Conservation (phyloP, 2,797 vertebrate genomes). For the Pangasius djambal region DNA sequence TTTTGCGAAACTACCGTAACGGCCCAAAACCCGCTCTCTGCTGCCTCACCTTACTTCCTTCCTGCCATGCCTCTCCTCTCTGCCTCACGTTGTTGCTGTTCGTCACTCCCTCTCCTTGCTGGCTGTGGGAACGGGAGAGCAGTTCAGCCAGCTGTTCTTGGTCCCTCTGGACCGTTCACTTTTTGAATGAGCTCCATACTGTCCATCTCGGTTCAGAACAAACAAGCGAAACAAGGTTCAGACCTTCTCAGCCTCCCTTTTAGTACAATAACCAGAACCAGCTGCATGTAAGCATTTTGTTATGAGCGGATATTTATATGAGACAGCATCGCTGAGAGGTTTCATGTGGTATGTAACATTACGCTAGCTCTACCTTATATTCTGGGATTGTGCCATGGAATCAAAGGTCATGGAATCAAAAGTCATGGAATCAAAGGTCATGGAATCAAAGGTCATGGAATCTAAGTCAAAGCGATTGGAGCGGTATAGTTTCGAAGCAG, state of each 20-base stretch:
- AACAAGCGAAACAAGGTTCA: constrained; percentile 32
- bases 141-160: constrained; percentile 29
- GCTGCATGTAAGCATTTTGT: constrained; percentile 47
- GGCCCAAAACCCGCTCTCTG: neutral
- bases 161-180: constrained; percentile 35
- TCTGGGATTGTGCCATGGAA: neutral
- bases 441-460: neutral
- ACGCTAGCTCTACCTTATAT: constrained; percentile 1
- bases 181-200: constrained; percentile 36
- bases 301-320: constrained; percentile 49
- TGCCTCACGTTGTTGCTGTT: constrained; percentile 4
- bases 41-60: neutral
- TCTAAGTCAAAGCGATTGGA: neutral
- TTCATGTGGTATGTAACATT: constrained; percentile 34
- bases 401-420: too few species aligned
- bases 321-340: constrained; percentile 26
- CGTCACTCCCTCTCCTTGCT: neutral
- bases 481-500: neutral
- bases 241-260: constrained; percentile 35
- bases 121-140: constrained; percentile 12
- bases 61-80: neutral
- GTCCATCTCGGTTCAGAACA: constrained; percentile 39
- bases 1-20: neutral
- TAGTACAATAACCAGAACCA: constrained; percentile 50
- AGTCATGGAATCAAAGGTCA: too few species aligned